Conservation (phyloP, 1,140 invertebrate genomes). For the Drusus annulatus region DNA sequence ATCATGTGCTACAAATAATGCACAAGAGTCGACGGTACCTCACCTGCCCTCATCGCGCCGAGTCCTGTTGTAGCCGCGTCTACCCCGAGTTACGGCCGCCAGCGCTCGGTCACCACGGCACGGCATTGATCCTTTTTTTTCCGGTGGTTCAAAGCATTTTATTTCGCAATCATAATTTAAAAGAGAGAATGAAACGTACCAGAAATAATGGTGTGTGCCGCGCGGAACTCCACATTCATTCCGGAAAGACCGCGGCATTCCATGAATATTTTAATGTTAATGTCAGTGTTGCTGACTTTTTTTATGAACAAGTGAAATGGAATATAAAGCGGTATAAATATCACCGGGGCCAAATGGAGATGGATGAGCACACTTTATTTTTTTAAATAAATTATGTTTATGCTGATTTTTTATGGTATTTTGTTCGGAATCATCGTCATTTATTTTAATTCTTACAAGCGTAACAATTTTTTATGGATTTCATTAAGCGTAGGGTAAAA, state of each 20-base stretch:
- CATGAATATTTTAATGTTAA: slow-evolving; percentile 38
- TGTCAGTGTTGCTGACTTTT: slow-evolving; percentile 10
- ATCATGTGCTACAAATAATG: too few relatives aligned
- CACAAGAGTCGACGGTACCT: too few relatives aligned
- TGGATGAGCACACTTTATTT: too few relatives aligned
- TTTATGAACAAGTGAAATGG: slow-evolving; percentile 3
- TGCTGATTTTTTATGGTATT: too few relatives aligned
- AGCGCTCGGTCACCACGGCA: neutral
- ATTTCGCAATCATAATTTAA: slow-evolving; percentile 39
- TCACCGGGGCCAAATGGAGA: neutral
- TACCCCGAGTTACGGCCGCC: neutral
- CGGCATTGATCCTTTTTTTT: slow-evolving; percentile 12
- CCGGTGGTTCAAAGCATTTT: slow-evolving; percentile 12
- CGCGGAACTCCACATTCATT: neutral
- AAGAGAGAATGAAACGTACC: slow-evolving; percentile 33
- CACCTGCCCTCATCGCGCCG: too few relatives aligned
- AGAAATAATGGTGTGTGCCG: slow-evolving; percentile 15
- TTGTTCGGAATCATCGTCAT: too few relatives aligned
- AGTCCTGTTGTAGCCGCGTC: too few relatives aligned
- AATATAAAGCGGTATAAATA: slow-evolving; percentile 34
- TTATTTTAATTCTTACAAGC: too few relatives aligned
- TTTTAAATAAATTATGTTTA: too few relatives aligned
- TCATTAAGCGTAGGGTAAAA: too few relatives aligned
- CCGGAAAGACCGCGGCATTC: neutral
- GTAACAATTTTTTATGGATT: too few relatives aligned